These are phyloP conservation scores for Grantiella picta DNA, from an alignment of 2,113 vertebrate genomes.

Conservation along the genomic window DNA sequence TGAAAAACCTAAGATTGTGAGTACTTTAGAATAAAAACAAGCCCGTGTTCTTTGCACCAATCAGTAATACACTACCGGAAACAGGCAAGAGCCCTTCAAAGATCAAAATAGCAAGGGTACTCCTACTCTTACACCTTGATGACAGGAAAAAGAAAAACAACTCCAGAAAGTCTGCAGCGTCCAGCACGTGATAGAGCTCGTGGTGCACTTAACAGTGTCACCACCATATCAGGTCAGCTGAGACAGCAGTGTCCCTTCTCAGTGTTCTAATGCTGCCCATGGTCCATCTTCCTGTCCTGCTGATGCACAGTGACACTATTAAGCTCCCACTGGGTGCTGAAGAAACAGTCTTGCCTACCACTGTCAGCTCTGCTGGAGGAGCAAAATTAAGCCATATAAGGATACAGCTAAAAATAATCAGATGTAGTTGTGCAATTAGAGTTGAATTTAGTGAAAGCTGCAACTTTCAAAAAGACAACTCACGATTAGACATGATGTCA, in stretches of 20 bases:
- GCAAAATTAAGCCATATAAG: constrained; percentile 10
- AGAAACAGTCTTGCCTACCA: background rate
- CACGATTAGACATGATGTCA: constrained; percentile 81
- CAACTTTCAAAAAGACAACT: constrained; percentile 31
- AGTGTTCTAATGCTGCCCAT: background rate
- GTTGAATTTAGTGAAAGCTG: constrained; percentile 24
- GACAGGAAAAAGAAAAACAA: background rate
- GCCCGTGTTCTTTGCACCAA: background rate
- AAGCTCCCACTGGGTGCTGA: background rate
- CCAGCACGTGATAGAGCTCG: background rate
- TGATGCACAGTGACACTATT: background rate
- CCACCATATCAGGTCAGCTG: background rate
- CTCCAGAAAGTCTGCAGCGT: background rate
- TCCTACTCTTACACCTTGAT: background rate
- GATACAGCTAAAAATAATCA: background rate
- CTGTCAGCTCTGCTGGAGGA: background rate
- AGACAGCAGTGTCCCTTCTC: background rate
- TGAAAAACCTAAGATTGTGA: background rate
- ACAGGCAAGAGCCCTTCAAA: background rate
- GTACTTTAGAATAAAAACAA: background rate
- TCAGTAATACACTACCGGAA: background rate
- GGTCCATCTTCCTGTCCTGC: background rate
- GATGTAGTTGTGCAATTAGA: constrained; percentile 10
- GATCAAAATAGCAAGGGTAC: background rate
- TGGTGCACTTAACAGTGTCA: background rate